Percentiles rank a stretch among this genome's conserved stretches.
phyloP scores from a whole-genome alignment of 1,140 invertebrate species.

The Asobara japonica region DNA sequence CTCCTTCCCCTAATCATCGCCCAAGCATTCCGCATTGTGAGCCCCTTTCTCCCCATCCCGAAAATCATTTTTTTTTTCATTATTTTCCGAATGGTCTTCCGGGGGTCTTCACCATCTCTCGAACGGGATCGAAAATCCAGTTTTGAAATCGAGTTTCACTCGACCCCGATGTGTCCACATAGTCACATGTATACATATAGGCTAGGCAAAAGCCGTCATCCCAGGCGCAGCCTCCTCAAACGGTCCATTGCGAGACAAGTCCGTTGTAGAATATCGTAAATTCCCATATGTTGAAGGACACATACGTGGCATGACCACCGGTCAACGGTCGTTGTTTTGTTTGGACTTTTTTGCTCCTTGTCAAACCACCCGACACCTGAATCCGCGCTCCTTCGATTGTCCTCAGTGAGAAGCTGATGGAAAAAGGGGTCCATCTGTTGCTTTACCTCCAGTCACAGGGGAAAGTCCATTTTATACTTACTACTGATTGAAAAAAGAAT shows the following conservation, averaged over 20 bases:
- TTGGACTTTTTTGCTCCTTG: slow-evolving; percentile 44
- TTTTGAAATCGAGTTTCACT: slow-evolving; percentile 63
- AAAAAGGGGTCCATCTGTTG: slow-evolving; percentile 13
- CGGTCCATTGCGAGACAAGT: slow-evolving; percentile 52
- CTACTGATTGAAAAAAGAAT: no score
- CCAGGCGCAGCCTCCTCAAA: slow-evolving; percentile 51
- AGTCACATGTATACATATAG: neutral
- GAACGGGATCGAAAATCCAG: slow-evolving; percentile 57
- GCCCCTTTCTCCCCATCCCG: neutral
- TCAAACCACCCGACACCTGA: slow-evolving; percentile 50
- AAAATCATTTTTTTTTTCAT: slow-evolving; percentile 15
- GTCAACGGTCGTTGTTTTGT: slow-evolving; percentile 27
- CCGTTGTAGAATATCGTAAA: slow-evolving; percentile 17
- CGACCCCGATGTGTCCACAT: slow-evolving; percentile 23
- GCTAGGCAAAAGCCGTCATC: slow-evolving; percentile 9
- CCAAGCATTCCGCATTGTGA: neutral
- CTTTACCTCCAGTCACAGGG: neutral
- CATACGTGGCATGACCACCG: slow-evolving; percentile 36
- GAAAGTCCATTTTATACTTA: slow-evolving; percentile 1
- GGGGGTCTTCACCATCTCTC: slow-evolving; percentile 35
- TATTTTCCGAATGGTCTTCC: slow-evolving; percentile 30
- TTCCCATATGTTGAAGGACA: slow-evolving; percentile 25
- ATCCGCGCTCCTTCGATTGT: slow-evolving; percentile 33
- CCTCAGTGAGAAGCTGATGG: slow-evolving; percentile 3
- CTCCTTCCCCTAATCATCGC: neutral